Evolutionary conservation across 2,113 vertebrate species (phyloP), one percentile per base, ranked within the genome.

Genomic region (Pangasianodon gigas): DNA sequence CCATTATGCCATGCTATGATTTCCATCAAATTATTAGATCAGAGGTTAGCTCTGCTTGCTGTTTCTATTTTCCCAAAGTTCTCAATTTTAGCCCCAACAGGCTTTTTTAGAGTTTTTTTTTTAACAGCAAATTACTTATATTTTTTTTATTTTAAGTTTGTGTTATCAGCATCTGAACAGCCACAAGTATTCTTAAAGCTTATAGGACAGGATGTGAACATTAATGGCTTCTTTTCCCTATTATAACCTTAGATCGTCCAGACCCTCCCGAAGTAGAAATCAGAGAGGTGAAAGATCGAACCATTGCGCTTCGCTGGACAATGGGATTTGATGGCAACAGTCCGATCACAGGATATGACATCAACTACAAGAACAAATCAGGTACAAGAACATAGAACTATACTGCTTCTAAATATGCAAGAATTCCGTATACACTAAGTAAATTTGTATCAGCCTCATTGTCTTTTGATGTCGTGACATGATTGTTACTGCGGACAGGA

Each of bases 251-350:
- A 89, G 89, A 85, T 85, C 82, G 88, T 62, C 9, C 96, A 97
- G 98, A 99, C 89, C 97, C 98, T 32, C 98, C 98, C 0, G 98
- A 99, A 93, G 98, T 99, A 6, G 98, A 99, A 95, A 99, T 99
- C 91, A 96, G 98, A 84, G 98, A 99, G 16, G 98, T 99, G 58
- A 97, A 97, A 92, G 98, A 98, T 0, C 97, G 98, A 32, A 99
- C 98, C 46, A 99, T 99, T 85, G 98, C 98, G 13, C 97, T 99
- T 75, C 96, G 98, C 84, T 99, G 98, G 98, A 99, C 98, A 44
- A 99, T 99, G 98, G 98, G 98, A 44, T 99, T 99, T 0, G 98
- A 99, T 0, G 98, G 98, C 79, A 99, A 99, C 95, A 99, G 98
- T 92, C 98, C 97, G 2, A 99, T 99, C 93, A 99, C 98, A 0